A percentile compares a stretch with the other conserved stretches of the same genome.
These are phyloP conservation scores for Noctuana brunneofusca DNA, from an alignment of 2,888 invertebrate genomes.

Conservation along the genomic window DNA sequence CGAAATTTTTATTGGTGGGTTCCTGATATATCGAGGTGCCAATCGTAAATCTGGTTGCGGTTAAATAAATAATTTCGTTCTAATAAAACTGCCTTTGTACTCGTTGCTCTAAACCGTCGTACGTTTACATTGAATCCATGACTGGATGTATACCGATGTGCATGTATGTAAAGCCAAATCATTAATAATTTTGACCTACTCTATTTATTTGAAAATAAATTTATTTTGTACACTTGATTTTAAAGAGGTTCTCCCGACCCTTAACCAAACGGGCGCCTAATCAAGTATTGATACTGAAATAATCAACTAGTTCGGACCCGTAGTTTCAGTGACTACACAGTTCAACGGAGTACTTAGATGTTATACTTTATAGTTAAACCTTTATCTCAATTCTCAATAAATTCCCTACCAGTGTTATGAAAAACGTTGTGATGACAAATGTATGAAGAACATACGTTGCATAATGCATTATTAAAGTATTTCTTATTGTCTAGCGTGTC, in stretches of 20 bases:
- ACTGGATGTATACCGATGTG: too few relatives aligned
- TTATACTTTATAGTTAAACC: too few relatives aligned
- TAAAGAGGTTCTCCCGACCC: too few relatives aligned
- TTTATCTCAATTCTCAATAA: too few relatives aligned
- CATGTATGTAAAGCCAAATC: background rate
- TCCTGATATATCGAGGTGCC: slow-evolving; percentile 76
- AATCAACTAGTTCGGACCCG: too few relatives aligned
- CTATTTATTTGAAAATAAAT: too few relatives aligned
- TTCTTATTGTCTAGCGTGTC: slow-evolving; percentile 3
- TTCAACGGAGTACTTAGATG: too few relatives aligned
- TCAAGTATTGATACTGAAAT: too few relatives aligned
- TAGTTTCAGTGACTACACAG: too few relatives aligned
- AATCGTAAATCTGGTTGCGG: slow-evolving; percentile 80
- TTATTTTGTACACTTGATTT: too few relatives aligned
- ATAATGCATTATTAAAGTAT: slow-evolving; percentile 10
- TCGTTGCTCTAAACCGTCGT: background rate
- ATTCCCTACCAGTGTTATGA: background rate
- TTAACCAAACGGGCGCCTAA: too few relatives aligned
- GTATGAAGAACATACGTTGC: background rate
- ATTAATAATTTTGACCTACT: too few relatives aligned
- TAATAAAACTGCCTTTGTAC: slow-evolving; percentile 63
- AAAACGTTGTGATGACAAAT: background rate
- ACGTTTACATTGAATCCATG: background rate
- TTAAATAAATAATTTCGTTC: slow-evolving; percentile 80
- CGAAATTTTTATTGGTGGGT: slow-evolving; percentile 73